phyloP scores from a whole-genome alignment of 2,888 invertebrate species.

The Polyommatus icarus region DNA sequence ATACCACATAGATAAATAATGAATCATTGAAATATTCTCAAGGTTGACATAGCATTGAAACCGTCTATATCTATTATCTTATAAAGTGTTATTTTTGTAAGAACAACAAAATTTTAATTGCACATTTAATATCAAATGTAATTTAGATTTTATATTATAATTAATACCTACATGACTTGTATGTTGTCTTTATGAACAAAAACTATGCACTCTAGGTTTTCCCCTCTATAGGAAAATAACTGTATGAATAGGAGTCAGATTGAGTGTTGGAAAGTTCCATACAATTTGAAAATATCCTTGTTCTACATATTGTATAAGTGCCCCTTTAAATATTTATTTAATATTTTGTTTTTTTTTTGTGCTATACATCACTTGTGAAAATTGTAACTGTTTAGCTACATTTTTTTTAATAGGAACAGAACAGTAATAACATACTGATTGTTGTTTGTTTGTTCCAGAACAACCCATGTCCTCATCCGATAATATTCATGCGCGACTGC shows the following conservation, averaged over 20 bases:
- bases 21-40: conserved; percentile 15
- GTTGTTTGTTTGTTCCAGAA: conserved; percentile 78
- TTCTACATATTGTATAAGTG: background rate
- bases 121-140: background rate
- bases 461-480: conserved; percentile 91
- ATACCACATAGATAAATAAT: conserved; percentile 20
- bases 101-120: background rate
- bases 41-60: background rate
- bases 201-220: background rate
- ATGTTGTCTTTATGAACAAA: background rate
- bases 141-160: background rate
- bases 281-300: background rate
- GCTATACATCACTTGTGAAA: too few species aligned
- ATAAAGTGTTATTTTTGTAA: background rate
- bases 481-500: conserved; percentile 92
- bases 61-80: background rate
- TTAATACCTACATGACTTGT: background rate
- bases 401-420: background rate
- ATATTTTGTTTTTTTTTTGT: too few species aligned
- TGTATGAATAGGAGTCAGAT: background rate
- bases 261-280: background rate
- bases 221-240: background rate
- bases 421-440: background rate
- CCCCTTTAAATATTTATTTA: too few species aligned
- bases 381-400: too few species aligned